Evolutionary conservation across 1,140 invertebrate genomes (phyloP), one percentile per base, ranked within the genome.

Genomic region (Temnothorax nylanderi): DNA sequence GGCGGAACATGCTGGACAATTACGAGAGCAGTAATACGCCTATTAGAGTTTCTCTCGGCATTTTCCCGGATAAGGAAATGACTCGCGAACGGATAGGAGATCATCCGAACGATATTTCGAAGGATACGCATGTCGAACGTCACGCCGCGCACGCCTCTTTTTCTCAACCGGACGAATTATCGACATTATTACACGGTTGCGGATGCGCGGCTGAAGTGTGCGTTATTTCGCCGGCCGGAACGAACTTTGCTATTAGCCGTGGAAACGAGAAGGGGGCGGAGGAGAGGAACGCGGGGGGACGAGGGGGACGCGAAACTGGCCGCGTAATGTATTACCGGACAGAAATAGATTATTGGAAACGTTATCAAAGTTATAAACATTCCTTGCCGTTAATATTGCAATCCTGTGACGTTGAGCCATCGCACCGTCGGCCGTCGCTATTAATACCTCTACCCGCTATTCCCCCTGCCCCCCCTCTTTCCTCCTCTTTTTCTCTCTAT

Each of bases 321-420:
- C 71, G 89, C 71, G 87, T 90, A 91, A 91, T 84, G 89, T 90
- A 91, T 91, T 90, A 90, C 87, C 89, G 77, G 77, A 86, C 71
- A 76, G 75, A 88, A 91, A 91, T 91, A 89, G 89, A 87, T 90
- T 91, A 91, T 91, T 89, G 89, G 85, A 74, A 87, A 87, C 86
- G 89, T 88, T 91, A 91, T 91, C 87, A 88, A 84, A 90, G 89
- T 91, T 90, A 87, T 87, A 91, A 91, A 91, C 89, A 91, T 90
- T 91, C 84, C 87, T 87, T 71, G 76, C 89, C 82, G 87, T 80
- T 88, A 88, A 90, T 90, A 86, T 81, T 74, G 49, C 82, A 72
- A 82, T 87, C 78, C 71, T 37, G 67, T 72, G 60, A 80, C 80
- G 77, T 65, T 65, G 75, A 76, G 51, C 85, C 74, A 80, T 75